These are phyloP conservation scores for Xiphophorus birchmanni DNA, from an alignment of 2,797 vertebrate genomes.

Conservation along the genomic window DNA sequence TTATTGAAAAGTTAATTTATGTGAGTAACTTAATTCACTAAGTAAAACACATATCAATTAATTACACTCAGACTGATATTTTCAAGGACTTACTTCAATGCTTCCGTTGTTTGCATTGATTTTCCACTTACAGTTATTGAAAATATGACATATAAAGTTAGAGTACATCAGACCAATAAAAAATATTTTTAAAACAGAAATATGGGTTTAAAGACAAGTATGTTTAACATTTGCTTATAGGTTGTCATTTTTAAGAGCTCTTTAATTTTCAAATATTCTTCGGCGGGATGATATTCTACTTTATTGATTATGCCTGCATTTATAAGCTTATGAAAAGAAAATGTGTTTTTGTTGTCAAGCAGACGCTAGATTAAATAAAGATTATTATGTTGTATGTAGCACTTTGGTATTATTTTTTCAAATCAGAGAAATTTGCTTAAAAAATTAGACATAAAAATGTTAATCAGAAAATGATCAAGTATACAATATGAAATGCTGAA, in stretches of 20 bases:
- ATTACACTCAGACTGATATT: not conserved
- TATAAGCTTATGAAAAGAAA: not conserved
- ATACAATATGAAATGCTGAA: not conserved
- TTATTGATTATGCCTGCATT: not conserved
- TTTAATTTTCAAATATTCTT: not conserved
- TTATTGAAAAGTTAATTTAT: not conserved
- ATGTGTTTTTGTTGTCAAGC: not conserved
- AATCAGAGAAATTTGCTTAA: not conserved
- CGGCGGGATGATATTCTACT: not conserved
- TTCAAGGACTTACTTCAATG: not conserved
- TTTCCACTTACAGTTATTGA: not conserved
- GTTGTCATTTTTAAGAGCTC: not conserved
- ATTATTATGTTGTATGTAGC: not conserved
- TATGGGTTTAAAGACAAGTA: not conserved
- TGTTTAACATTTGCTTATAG: not conserved
- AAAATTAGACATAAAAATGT: not conserved
- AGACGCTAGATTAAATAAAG: not conserved
- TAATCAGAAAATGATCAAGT: not conserved
- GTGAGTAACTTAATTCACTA: not conserved
- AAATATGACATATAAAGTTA: not conserved
- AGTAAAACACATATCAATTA: not conserved
- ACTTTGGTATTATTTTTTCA: not conserved
- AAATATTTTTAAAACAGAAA: not conserved
- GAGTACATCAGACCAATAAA: not conserved
- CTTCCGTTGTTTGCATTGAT: too few species aligned